Conservation (phyloP, 1,140 invertebrate species). For the Yoshiicerus persimilis region DNA sequence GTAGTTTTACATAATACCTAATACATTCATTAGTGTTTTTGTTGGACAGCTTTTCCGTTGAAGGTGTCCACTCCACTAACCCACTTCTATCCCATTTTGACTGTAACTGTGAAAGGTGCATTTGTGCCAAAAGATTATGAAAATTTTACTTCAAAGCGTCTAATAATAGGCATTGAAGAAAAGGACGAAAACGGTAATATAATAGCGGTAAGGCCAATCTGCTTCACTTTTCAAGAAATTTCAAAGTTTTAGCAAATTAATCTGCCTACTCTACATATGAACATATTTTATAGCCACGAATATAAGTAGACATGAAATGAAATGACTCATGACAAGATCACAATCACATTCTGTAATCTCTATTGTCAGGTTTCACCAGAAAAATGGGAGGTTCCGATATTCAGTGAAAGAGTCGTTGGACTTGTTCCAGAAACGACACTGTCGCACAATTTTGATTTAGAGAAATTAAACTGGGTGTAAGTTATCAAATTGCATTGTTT, state of each 20-base stretch:
- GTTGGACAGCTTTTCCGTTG: constrained; percentile 26
- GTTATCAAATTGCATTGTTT: constrained; percentile 15
- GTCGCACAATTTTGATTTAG: constrained; percentile 56
- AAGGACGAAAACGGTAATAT: not conserved
- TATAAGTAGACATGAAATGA: too few species aligned
- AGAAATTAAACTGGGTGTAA: constrained; percentile 51
- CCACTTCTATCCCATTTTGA: constrained; percentile 36
- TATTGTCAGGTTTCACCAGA: not conserved
- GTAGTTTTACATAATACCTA: not conserved
- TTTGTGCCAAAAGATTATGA: constrained; percentile 35
- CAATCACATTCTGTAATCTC: not conserved
- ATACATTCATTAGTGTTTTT: not conserved
- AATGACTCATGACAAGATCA: too few species aligned
- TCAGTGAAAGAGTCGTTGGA: constrained; percentile 53
- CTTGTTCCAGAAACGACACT: constrained; percentile 58
- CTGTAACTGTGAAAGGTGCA: constrained; percentile 35
- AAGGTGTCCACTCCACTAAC: not conserved
- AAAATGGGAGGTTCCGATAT: constrained; percentile 41
- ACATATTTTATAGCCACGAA: too few species aligned
- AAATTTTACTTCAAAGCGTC: constrained; percentile 25
- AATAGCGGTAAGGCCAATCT: not conserved
- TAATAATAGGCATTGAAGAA: constrained; percentile 32
- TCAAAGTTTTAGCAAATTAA: not conserved
- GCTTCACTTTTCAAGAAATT: not conserved
- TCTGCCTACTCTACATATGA: too few species aligned